These are phyloP conservation scores for Labia minor DNA, from an alignment of 2,888 invertebrate genomes.

Conservation along the genomic window DNA sequence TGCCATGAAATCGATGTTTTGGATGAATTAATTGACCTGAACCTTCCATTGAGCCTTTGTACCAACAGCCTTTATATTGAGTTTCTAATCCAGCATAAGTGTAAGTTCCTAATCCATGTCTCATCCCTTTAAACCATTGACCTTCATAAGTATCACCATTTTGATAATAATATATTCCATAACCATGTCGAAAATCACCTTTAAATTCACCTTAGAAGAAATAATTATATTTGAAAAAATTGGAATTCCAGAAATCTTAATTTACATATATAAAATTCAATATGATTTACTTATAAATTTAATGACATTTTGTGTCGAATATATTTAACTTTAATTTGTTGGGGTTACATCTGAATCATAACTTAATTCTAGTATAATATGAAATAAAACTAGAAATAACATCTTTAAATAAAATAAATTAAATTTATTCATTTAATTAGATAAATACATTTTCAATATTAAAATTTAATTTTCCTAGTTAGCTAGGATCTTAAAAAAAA, in stretches of 20 bases:
- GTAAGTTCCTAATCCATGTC: constrained; percentile 71
- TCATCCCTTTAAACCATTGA: constrained; percentile 56
- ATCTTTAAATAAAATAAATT: too few relatives aligned
- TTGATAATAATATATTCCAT: constrained; percentile 60
- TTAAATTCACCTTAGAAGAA: constrained; percentile 44
- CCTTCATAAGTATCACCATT: constrained; percentile 75
- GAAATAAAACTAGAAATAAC: too few relatives aligned
- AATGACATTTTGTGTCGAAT: too few relatives aligned
- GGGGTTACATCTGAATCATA: too few relatives aligned
- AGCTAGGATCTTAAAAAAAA: too few relatives aligned
- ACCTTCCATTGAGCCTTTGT: constrained; percentile 59
- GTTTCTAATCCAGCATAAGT: constrained; percentile 48
- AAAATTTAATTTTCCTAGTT: too few relatives aligned
- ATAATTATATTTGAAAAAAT: constrained; percentile 15
- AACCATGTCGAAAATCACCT: constrained; percentile 57
- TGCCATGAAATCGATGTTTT: constrained; percentile 57
- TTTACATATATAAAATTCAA: too few relatives aligned
- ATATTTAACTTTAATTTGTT: too few relatives aligned
- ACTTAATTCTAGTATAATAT: too few relatives aligned
- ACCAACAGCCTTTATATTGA: constrained; percentile 64
- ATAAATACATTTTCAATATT: too few relatives aligned
- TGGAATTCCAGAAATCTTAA: not conserved
- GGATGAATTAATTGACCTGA: constrained; percentile 61
- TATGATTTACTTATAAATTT: too few relatives aligned
- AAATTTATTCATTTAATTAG: too few relatives aligned